Evolutionary conservation across 2,888 invertebrate genomes (phyloP).

Genomic region (Leptinotarsa tumamoca): DNA sequence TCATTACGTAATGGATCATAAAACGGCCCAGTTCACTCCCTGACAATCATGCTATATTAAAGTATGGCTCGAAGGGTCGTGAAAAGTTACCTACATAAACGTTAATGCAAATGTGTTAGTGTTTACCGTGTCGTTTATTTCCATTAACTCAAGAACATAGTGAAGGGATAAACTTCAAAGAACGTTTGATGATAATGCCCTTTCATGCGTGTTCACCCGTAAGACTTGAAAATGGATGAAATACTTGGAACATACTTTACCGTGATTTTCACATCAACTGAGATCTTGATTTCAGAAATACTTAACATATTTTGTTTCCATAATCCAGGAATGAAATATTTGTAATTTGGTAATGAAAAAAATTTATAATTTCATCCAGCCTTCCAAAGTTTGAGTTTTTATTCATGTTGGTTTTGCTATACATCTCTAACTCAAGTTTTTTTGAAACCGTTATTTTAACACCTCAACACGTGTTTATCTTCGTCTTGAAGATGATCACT

Average conservation of each 20-base stretch:
- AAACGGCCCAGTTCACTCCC: slow-evolving; percentile 38
- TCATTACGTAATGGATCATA: slow-evolving; percentile 43
- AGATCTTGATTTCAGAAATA: not conserved
- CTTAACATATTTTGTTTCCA: too few relatives aligned
- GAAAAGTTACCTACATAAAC: slow-evolving; percentile 35
- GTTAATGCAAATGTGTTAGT: slow-evolving; percentile 29
- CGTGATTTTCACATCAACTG: not conserved
- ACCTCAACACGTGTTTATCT: too few relatives aligned
- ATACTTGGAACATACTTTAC: not conserved
- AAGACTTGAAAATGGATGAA: not conserved
- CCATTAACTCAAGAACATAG: slow-evolving; percentile 20
- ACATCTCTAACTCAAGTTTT: too few relatives aligned
- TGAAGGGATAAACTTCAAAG: slow-evolving; percentile 22
- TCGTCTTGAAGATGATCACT: too few relatives aligned
- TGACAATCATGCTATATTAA: slow-evolving; percentile 37
- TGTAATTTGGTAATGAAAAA: too few relatives aligned
- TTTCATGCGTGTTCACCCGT: not conserved
- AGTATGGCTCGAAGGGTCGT: slow-evolving; percentile 35
- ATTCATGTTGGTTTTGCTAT: too few relatives aligned
- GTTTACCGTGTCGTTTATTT: slow-evolving; percentile 26
- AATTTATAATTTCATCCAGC: too few relatives aligned
- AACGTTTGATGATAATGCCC: not conserved
- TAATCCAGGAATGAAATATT: too few relatives aligned
- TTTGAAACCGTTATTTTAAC: too few relatives aligned
- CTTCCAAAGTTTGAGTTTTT: too few relatives aligned